Conservation (phyloP, 2,888 invertebrate species). For the Melieria omissa region DNA sequence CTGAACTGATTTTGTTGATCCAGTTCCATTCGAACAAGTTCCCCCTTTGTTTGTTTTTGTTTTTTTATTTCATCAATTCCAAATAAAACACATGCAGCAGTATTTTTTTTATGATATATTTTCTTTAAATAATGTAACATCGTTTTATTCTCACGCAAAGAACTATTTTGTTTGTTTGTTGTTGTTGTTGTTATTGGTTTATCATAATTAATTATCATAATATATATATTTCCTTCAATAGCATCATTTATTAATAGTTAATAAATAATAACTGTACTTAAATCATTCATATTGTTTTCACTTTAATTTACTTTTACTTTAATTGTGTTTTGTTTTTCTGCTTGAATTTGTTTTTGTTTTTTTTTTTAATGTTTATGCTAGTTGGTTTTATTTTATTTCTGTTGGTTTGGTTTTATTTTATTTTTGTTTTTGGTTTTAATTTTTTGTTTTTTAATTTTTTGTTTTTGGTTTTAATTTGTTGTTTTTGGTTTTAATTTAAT, state of each 20-base stretch:
- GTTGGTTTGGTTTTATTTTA: conserved; percentile 2
- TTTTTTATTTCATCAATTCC: no score
- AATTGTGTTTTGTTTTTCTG: background rate
- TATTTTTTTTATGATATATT: conserved; percentile 57
- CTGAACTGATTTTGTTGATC: no score
- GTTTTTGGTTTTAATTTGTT: background rate
- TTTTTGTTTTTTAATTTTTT: conserved; percentile 9
- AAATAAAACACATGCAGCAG: conserved; percentile 22
- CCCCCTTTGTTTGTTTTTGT: no score
- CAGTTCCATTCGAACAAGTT: no score
- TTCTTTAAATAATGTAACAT: conserved; percentile 67
- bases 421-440: conserved; percentile 10
- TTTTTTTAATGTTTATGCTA: background rate
- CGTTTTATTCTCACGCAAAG: conserved; percentile 68
- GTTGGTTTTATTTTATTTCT: background rate
- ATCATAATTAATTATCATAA: conserved; percentile 31
- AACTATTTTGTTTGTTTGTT: conserved; percentile 62
- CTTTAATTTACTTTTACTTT: conserved; percentile 15
- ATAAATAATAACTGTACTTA: no score
- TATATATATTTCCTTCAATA: conserved; percentile 49
- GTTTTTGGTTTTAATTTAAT: background rate
- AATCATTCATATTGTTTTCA: conserved; percentile 19
- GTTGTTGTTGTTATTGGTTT: conserved; percentile 43
- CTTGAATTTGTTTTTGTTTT: conserved; percentile 14
- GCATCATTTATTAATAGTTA: conserved; percentile 34